Evolutionary conservation across 2,797 vertebrate genomes (phyloP), one percentile per base, ranked within the genome.

Genomic region (Eulemur coronatus): DNA sequence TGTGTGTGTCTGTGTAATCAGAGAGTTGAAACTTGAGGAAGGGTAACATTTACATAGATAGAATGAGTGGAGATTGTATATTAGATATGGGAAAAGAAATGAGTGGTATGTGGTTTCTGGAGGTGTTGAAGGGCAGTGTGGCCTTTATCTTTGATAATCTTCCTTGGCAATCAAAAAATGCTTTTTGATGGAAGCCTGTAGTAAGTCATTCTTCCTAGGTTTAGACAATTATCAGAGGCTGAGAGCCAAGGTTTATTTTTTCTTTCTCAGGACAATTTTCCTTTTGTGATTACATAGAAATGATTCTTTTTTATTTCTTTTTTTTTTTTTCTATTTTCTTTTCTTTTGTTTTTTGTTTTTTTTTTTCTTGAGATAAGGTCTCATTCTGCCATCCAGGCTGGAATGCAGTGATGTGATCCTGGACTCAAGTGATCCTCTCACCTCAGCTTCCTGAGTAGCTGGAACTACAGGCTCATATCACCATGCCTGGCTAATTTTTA

Each of bases 331-430:
- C 41, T 41, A 89, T 96, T 96, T 57, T 57, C 24, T 57, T 57
- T 59, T 59, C 28, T 59, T 30, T 92, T 96, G 95, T 65, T 59
- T 57, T 57, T 57, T 57, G 87, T 96, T 96, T 65, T 59, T 57
- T 57, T 57, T 57, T 57, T 59, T 59, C 28, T 59, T 30, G 61
- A 33, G 61, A 33, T 28, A 63, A 5, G 61, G 30, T 33, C 22
- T 63, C 33, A 6, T 63, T 30, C 30, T 63, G 12, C 61, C 13
- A 1, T 5, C 30, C 61, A 63, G 61, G 13, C 12, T 33, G 30
- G 28, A 33, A 63, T 14, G 30, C 61, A 63, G 61, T 15, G 61
- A 30, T 15, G 28, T 14, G 14, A 63, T 30, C 61, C 13, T 63
- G 61, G 30, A 63, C 13, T 63, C 13, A 33, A 61, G 59, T 61